Evolutionary conservation across 1,140 invertebrate species (phyloP).

Genomic region (Drosophila baimaii): DNA sequence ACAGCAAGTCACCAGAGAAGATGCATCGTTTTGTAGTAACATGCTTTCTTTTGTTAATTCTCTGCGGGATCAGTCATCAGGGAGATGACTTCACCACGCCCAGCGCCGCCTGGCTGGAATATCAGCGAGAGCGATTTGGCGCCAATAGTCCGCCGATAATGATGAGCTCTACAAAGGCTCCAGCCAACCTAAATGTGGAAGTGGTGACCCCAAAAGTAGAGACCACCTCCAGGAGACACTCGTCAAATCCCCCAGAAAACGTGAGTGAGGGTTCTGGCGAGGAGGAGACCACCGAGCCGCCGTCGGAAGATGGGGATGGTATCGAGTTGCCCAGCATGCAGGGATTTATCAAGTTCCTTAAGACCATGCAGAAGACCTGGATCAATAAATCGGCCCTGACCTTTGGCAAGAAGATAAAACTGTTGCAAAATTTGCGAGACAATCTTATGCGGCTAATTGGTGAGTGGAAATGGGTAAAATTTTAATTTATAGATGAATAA

Average conservation of each 20-base stretch:
- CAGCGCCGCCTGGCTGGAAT: constrained; percentile 72
- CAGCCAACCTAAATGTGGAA: constrained; percentile 18
- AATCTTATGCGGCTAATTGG: constrained; percentile 86
- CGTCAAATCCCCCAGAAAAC: constrained; percentile 33
- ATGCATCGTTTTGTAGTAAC: constrained; percentile 45
- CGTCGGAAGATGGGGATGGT: constrained; percentile 18
- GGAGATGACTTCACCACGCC: constrained; percentile 62
- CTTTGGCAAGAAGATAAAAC: constrained; percentile 86
- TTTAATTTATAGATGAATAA: too few relatives aligned
- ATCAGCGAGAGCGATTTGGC: constrained; percentile 73
- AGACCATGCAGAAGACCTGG: constrained; percentile 85
- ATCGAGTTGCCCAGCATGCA: constrained; percentile 64
- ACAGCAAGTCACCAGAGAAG: constrained; percentile 23
- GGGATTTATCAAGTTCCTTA: constrained; percentile 85
- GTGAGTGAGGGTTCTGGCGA: constrained; percentile 7
- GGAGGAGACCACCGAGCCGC: constrained; percentile 39
- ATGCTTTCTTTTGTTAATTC: constrained; percentile 28
- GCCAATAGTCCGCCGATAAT: constrained; percentile 36
- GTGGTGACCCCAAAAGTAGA: constrained; percentile 64
- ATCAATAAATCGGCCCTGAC: constrained; percentile 85
- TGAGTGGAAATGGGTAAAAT: constrained; percentile 67
- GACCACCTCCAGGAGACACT: constrained; percentile 63
- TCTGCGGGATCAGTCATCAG: constrained; percentile 27
- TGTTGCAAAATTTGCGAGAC: constrained; percentile 86
- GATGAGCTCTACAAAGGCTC: constrained; percentile 22